Conservation (phyloP, 2,113 vertebrate genomes). For the Gyps fulvus region DNA sequence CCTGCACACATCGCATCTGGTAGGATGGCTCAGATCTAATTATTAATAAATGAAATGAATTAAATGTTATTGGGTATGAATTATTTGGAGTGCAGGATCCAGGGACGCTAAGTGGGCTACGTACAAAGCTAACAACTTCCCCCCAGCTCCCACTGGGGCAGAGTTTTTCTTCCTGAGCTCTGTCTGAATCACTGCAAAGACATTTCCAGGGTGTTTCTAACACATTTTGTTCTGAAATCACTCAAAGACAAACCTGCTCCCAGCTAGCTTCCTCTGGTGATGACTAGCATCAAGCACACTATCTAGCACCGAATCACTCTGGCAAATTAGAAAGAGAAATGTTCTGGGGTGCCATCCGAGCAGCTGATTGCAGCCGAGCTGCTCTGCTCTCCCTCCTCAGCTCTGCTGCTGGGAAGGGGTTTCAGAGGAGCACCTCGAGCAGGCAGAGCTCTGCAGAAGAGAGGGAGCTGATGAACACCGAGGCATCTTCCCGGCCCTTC, state of each 20-base stretch:
- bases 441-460: not conserved
- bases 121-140: accelerated
- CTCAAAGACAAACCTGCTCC: not conserved
- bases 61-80: not conserved
- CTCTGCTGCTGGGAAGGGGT: not conserved
- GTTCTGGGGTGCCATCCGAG: not conserved
- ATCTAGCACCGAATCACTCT: not conserved
- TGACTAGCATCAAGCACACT: not conserved
- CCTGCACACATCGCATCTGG: accelerated
- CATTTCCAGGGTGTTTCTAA: not conserved
- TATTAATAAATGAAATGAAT: not conserved
- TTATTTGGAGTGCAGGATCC: not conserved
- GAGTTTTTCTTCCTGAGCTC: not conserved
- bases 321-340: accelerated
- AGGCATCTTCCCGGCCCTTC: not conserved
- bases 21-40: not conserved
- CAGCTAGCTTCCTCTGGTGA: not conserved
- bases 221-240: not conserved
- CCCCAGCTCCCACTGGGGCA: not conserved
- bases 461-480: not conserved
- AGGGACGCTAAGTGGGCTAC: not conserved
- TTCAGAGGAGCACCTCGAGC: not conserved
- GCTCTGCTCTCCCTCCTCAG: not conserved
- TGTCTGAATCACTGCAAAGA: not conserved
- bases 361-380: not conserved